These are phyloP conservation scores for Eumaeus atala DNA, from an alignment of 1,140 invertebrate genomes.

Conservation along the genomic window DNA sequence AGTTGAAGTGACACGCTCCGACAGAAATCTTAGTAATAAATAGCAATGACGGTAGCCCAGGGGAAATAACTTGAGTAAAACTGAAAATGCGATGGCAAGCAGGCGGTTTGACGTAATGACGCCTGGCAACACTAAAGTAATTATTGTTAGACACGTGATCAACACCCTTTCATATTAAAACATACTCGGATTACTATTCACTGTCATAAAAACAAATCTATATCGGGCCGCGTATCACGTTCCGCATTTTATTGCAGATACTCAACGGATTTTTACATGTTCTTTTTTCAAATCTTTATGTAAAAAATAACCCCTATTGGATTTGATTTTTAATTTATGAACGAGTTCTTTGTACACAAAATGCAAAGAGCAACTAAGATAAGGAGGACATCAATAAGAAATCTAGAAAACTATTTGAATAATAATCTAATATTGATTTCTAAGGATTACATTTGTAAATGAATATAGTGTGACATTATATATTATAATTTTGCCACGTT, in stretches of 20 bases:
- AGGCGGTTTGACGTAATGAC: constrained; percentile 49
- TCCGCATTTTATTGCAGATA: not conserved
- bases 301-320: constrained; percentile 11
- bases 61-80: constrained; percentile 67
- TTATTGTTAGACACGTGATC: constrained; percentile 61
- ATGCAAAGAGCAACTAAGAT: too few relatives aligned
- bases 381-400: too few relatives aligned
- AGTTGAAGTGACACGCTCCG: constrained; percentile 30
- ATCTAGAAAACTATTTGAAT: too few relatives aligned
- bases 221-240: constrained; percentile 2
- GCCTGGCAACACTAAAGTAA: constrained; percentile 58
- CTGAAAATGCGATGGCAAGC: constrained; percentile 46
- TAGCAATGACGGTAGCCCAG: constrained; percentile 45
- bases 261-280: constrained; percentile 14
- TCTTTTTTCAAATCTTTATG: constrained; percentile 10
- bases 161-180: constrained; percentile 45
- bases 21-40: constrained; percentile 59
- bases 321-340: constrained; percentile 5
- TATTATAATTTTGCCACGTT: too few relatives aligned
- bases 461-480: too few relatives aligned
- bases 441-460: too few relatives aligned
- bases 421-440: too few relatives aligned
- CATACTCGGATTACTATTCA: constrained; percentile 36
- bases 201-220: constrained; percentile 24
- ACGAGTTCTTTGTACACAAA: constrained; percentile 2